These are phyloP conservation scores for Luehdorfia chinensis DNA, from an alignment of 1,140 invertebrate species.

Conservation along the genomic window DNA sequence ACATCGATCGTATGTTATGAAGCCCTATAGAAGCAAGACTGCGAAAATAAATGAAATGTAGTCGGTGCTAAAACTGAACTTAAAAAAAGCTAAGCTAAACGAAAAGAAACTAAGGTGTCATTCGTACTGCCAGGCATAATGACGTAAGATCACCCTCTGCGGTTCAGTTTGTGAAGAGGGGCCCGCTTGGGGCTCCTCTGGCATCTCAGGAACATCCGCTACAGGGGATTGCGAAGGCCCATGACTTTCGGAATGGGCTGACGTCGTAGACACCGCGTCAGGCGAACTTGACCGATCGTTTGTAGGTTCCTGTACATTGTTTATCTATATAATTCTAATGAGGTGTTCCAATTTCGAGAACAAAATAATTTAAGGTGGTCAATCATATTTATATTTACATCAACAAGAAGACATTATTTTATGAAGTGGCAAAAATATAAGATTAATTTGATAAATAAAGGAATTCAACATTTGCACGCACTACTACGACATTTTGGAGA, in stretches of 20 bases:
- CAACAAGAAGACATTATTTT: too few species aligned
- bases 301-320: constrained; percentile 45
- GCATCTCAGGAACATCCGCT: constrained; percentile 28
- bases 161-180: constrained; percentile 49
- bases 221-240: constrained; percentile 33
- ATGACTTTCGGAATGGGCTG: constrained; percentile 37
- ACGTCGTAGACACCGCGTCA: constrained; percentile 31
- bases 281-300: constrained; percentile 48
- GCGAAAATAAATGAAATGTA: constrained; percentile 34
- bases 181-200: constrained; percentile 50
- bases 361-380: neutral
- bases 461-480: constrained; percentile 67
- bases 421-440: neutral
- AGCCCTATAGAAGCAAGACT: constrained; percentile 37
- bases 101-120: constrained; percentile 69
- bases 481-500: neutral
- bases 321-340: constrained; percentile 29
- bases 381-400: neutral
- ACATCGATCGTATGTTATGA: constrained; percentile 25
- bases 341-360: constrained; percentile 9
- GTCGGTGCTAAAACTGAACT: constrained; percentile 50
- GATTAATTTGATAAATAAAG: constrained; percentile 29
- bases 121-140: constrained; percentile 74
- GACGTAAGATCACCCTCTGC: constrained; percentile 68
- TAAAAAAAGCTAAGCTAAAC: constrained; percentile 61